phyloP scores from a whole-genome alignment of 2,113 vertebrate species.

The Promerops cafer region DNA sequence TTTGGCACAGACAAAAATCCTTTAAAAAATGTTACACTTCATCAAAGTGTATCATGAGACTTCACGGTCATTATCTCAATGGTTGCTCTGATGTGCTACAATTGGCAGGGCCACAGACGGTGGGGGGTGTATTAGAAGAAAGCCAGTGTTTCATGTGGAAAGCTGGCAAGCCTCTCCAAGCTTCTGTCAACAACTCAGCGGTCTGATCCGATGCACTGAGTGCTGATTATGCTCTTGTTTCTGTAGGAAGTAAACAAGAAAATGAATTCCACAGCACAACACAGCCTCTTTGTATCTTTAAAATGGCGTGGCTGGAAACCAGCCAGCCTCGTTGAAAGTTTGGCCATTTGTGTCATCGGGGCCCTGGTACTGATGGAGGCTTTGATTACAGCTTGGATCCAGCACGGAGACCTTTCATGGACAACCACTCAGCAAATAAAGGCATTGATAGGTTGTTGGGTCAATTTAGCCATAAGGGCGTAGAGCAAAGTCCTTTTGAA shows the following conservation, averaged over 20 bases:
- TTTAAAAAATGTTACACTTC: conserved; percentile 85
- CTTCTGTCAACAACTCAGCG: conserved; percentile 84
- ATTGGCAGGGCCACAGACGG: conserved; percentile 79
- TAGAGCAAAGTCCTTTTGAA: conserved; percentile 75
- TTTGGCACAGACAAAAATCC: conserved; percentile 82
- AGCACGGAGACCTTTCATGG: conserved; percentile 73
- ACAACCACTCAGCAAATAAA: conserved; percentile 82
- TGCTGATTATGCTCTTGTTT: conserved; percentile 86
- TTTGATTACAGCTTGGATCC: conserved; percentile 79
- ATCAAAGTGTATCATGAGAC: conserved; percentile 85
- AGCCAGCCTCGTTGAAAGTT: conserved; percentile 75
- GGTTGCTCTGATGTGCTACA: conserved; percentile 82
- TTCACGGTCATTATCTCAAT: conserved; percentile 86
- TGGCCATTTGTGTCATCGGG: conserved; percentile 79
- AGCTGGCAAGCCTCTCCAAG: conserved; percentile 77
- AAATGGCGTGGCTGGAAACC: conserved; percentile 78
- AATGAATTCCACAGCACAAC: conserved; percentile 84
- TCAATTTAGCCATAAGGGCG: conserved; percentile 78
- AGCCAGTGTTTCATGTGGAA: conserved; percentile 80
- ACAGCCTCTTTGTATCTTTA: conserved; percentile 85
- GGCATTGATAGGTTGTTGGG: conserved; percentile 81
- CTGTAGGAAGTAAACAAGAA: conserved; percentile 89
- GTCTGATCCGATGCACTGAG: conserved; percentile 80
- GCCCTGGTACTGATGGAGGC: conserved; percentile 72
- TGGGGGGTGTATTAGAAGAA: conserved; percentile 80